Conservation (phyloP, 2,888 invertebrate genomes). For the Euspilapteryx auroguttella region DNA sequence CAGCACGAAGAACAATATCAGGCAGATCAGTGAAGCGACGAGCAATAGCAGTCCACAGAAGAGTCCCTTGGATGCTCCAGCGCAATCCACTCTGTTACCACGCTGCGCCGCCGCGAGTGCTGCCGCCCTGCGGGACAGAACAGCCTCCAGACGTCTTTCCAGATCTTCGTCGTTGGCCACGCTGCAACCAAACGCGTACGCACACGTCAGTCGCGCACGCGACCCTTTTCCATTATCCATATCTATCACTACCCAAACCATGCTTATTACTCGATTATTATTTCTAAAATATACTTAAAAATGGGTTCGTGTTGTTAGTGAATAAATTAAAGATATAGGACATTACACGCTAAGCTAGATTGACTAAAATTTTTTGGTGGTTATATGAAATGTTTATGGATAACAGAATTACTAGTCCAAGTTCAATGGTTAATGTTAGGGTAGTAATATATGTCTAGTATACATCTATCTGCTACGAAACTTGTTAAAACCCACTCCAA, state of each 20-base stretch:
- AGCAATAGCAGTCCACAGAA: conserved; percentile 89
- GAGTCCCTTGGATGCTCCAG: conserved; percentile 90
- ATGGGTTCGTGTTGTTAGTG: background rate
- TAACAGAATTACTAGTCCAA: too few species aligned
- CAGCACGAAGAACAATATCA: conserved; percentile 94
- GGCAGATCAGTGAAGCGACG: conserved; percentile 88
- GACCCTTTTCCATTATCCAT: background rate
- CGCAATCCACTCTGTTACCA: conserved; percentile 88
- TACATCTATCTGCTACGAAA: too few species aligned
- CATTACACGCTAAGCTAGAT: too few species aligned
- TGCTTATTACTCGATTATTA: conserved; percentile 1
- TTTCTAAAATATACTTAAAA: background rate
- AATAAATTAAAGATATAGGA: too few species aligned
- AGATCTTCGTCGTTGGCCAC: conserved; percentile 76
- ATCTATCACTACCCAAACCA: background rate
- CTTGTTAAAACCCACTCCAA: too few species aligned
- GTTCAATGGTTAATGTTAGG: too few species aligned
- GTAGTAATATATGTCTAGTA: too few species aligned
- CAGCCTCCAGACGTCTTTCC: conserved; percentile 85
- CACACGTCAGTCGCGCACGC: conserved; percentile 22
- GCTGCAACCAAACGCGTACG: conserved; percentile 54
- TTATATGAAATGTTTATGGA: too few species aligned
- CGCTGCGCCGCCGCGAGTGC: conserved; percentile 82
- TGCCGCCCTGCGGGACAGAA: conserved; percentile 84
- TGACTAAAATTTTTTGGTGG: too few species aligned